Conservation (phyloP, 2,888 invertebrate species). For the Dendrolimus pini region DNA sequence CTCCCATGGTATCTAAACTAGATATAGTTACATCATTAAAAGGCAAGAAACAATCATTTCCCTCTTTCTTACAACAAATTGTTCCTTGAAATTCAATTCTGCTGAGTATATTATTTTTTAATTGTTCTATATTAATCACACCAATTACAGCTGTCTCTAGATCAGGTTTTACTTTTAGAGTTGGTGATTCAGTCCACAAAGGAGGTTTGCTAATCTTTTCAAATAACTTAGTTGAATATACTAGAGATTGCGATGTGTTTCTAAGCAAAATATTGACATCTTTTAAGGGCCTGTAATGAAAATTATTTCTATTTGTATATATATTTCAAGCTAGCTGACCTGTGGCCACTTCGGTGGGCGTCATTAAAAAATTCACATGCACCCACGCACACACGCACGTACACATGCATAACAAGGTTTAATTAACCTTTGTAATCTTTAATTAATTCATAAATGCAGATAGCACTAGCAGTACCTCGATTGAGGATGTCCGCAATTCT, state of each 20-base stretch:
- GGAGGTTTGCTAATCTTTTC: constrained; percentile 24
- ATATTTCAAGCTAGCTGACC: no score
- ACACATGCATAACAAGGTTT: no score
- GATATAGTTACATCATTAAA: constrained; percentile 41
- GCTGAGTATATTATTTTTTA: constrained; percentile 29
- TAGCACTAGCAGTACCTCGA: no score
- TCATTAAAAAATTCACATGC: no score
- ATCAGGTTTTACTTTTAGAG: constrained; percentile 20
- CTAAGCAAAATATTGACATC: constrained; percentile 31
- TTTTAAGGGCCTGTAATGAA: constrained; percentile 40
- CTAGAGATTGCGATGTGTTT: constrained; percentile 22
- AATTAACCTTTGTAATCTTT: no score
- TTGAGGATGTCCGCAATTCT: no score
- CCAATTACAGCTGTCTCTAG: constrained; percentile 27
- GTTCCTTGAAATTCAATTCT: constrained; percentile 41
- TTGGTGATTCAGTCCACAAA: constrained; percentile 34
- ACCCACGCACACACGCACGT: no score
- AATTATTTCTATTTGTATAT: background rate
- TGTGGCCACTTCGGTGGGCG: no score
- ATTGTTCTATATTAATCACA: constrained; percentile 37
- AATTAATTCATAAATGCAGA: no score
- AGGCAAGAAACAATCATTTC: constrained; percentile 35
- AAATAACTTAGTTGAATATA: constrained; percentile 49
- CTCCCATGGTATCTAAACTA: constrained; percentile 35
- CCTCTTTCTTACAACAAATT: constrained; percentile 32